These are phyloP conservation scores for Apodemus agrarius DNA, from an alignment of 2,797 vertebrate species.

Conservation along the genomic window DNA sequence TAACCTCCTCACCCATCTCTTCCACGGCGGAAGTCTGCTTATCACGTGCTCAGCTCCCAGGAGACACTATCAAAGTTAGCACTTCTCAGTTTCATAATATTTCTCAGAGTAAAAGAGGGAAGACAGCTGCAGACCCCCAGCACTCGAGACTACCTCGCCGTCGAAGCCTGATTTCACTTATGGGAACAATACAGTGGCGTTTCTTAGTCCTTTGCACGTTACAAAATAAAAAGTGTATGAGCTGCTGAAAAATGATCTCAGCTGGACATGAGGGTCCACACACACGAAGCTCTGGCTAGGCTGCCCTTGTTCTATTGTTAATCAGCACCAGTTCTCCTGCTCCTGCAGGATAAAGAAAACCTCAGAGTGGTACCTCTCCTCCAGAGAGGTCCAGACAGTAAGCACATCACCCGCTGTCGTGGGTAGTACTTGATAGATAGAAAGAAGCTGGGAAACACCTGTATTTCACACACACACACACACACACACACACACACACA, in stretches of 20 bases:
- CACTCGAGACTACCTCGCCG: slow-evolving; percentile 61
- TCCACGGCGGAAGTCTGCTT: slow-evolving; percentile 83
- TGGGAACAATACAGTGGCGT: slow-evolving; percentile 21
- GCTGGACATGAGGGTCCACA: background rate
- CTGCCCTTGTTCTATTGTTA: background rate
- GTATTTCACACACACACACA: background rate
- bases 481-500: too few species aligned
- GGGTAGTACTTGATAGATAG: background rate
- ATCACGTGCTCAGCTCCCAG: slow-evolving; percentile 83
- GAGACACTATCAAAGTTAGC: slow-evolving; percentile 84
- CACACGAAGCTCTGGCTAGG: background rate
- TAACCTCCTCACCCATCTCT: slow-evolving; percentile 88
- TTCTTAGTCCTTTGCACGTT: slow-evolving; percentile 51
- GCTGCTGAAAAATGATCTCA: slow-evolving; percentile 25
- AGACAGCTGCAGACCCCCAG: slow-evolving; percentile 72
- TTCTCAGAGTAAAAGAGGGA: slow-evolving; percentile 78
- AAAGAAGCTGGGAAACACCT: background rate
- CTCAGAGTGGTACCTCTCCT: background rate
- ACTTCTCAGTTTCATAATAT: slow-evolving; percentile 84
- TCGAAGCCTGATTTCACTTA: slow-evolving; percentile 69
- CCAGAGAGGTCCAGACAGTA: background rate
- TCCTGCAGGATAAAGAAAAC: slow-evolving; percentile 18
- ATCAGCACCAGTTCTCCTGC: background rate
- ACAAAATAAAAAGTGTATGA: slow-evolving; percentile 51
- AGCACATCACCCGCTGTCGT: background rate